A percentile compares a stretch with the other conserved stretches of the same genome.
These are phyloP conservation scores for Tiaroga cobitis DNA, from an alignment of 2,797 vertebrate species.

Conservation along the genomic window DNA sequence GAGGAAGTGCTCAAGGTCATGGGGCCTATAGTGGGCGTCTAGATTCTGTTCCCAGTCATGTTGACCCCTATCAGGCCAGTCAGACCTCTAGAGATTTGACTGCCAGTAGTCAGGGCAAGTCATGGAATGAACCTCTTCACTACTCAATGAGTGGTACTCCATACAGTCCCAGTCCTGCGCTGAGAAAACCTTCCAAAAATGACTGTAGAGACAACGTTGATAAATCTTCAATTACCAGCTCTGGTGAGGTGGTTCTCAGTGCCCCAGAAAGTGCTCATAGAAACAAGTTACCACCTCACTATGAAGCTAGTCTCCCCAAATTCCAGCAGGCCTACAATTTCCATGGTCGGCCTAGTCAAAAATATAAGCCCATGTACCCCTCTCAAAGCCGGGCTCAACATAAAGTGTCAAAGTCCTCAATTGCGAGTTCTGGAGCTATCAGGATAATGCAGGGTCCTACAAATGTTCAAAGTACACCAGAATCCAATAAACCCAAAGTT, in stretches of 20 bases:
- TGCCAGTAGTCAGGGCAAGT: neutral
- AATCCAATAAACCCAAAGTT: neutral
- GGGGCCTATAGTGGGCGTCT: neutral
- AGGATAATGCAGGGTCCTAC: neutral
- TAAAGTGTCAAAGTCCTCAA: neutral
- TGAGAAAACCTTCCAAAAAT: neutral
- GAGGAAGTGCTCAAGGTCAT: neutral
- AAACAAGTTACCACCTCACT: neutral
- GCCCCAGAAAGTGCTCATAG: neutral
- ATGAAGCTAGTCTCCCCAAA: neutral
- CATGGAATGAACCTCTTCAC: neutral
- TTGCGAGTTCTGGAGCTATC: constrained; percentile 19
- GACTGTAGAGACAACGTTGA: neutral
- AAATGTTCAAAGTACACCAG: neutral
- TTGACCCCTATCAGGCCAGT: neutral
- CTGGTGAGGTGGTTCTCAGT: neutral
- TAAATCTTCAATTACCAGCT: neutral
- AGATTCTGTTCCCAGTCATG: neutral
- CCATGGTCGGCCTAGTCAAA: neutral
- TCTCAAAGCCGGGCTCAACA: neutral
- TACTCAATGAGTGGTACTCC: neutral
- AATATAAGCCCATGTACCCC: neutral
- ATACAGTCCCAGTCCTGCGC: neutral
- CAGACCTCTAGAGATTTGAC: neutral
- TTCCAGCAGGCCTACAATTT: neutral